These are phyloP conservation scores for Pristionchus fissidentatus DNA, from an alignment of 2,888 invertebrate species.

Conservation along the genomic window DNA sequence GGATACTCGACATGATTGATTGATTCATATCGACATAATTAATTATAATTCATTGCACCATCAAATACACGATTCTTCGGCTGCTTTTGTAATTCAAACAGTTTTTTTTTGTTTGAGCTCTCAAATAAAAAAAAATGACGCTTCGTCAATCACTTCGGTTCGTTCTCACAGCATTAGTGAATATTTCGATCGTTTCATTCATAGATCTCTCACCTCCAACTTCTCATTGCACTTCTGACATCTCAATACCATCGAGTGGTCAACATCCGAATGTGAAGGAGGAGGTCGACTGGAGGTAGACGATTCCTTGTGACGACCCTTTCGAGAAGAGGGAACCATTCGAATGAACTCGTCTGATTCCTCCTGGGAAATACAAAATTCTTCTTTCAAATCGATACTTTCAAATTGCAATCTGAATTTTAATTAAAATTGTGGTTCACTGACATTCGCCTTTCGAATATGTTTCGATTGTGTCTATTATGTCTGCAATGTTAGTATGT, in stretches of 20 bases:
- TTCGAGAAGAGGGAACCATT: neutral
- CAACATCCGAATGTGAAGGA: neutral
- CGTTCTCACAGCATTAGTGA: too few relatives aligned
- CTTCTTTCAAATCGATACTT: neutral
- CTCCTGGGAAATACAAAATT: constrained; percentile 2
- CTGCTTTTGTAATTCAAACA: too few relatives aligned
- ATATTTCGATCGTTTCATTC: too few relatives aligned
- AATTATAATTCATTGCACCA: too few relatives aligned
- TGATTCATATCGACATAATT: too few relatives aligned
- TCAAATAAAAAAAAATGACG: too few relatives aligned
- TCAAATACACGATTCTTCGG: too few relatives aligned
- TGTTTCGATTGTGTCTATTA: neutral
- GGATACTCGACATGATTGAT: too few relatives aligned
- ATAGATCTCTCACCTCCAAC: neutral
- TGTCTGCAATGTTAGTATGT: neutral
- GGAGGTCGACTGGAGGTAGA: neutral
- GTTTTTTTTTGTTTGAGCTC: too few relatives aligned
- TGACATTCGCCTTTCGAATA: neutral
- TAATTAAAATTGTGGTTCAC: too few relatives aligned
- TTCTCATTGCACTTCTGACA: constrained; percentile 33
- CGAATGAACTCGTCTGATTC: constrained; percentile 45
- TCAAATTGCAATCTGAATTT: neutral
- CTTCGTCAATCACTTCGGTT: too few relatives aligned
- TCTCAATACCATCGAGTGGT: neutral
- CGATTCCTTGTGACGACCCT: constrained; percentile 11